phyloP scores from a whole-genome alignment of 37 sponge, comb jelly and placozoan genomes.

The Halisarca cf. caerulea region DNA sequence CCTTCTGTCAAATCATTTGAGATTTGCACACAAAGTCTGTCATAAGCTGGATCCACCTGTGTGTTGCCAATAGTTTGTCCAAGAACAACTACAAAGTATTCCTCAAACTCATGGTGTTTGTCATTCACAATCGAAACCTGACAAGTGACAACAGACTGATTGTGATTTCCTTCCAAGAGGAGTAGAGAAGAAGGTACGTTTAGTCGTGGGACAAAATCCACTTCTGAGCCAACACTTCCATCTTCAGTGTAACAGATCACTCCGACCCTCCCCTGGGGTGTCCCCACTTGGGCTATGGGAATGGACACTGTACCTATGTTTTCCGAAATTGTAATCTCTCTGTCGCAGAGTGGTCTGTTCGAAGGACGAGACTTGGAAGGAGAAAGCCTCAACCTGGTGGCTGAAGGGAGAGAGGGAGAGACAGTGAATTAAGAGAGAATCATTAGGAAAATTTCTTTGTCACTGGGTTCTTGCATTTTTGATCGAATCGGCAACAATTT shows the following conservation, averaged over 20 bases:
- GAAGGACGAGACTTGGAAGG: background rate
- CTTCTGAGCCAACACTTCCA: background rate
- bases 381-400: background rate
- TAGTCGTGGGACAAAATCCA: constrained; percentile 24
- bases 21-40: constrained; percentile 46
- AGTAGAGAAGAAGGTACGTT: constrained; percentile 19
- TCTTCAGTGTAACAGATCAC: constrained; percentile 55
- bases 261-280: constrained; percentile 11
- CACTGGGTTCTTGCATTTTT: no score
- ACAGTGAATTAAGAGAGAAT: no score
- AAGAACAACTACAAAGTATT: constrained; percentile 34
- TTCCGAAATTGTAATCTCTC: background rate
- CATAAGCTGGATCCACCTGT: background rate
- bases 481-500: no score
- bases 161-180: background rate
- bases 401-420: background rate
- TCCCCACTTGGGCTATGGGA: background rate
- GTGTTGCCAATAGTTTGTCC: background rate
- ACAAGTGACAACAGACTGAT: constrained; percentile 27
- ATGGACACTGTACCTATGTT: constrained; percentile 7
- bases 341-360: background rate
- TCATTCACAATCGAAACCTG: constrained; percentile 45
- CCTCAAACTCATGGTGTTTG: constrained; percentile 16
- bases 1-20: constrained; percentile 41
- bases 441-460: no score